Conservation (phyloP, 2,113 vertebrate species). For the Trochalopteron elliotii region DNA sequence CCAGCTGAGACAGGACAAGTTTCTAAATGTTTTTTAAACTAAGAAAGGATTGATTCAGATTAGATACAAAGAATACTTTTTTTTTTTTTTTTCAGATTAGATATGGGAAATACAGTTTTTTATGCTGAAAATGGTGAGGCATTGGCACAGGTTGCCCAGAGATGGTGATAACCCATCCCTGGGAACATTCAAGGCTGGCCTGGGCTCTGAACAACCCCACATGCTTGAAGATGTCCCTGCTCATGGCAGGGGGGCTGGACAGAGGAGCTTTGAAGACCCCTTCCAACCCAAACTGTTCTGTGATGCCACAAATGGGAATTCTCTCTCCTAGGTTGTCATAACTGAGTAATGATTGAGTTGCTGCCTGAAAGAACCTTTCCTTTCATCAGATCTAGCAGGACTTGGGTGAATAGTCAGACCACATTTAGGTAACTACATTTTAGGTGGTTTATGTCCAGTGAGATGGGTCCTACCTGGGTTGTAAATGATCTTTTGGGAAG, state of each 20-base stretch:
- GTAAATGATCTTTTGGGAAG: background rate
- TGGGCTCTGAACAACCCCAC: background rate
- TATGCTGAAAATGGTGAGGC: background rate
- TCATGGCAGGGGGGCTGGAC: background rate
- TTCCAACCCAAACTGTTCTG: background rate
- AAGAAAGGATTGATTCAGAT: background rate
- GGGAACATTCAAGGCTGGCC: background rate
- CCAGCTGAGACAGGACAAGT: background rate
- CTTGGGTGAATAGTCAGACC: background rate
- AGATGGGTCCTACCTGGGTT: background rate
- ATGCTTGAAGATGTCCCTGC: background rate
- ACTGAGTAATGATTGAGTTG: background rate
- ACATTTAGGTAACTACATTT: background rate
- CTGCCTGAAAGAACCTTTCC: background rate
- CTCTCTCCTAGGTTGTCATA: background rate
- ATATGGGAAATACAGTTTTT: background rate
- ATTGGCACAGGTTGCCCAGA: background rate
- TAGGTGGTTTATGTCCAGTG: accelerated
- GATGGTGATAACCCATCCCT: background rate
- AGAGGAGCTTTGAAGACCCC: background rate
- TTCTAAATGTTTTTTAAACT: background rate
- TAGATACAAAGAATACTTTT: background rate
- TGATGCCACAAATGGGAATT: background rate
- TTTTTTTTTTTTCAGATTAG: no score
- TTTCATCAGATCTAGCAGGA: background rate